A percentile compares a stretch with the other conserved stretches of the same genome.
Evolutionary conservation across 2,797 vertebrate genomes (phyloP).

Genomic region (Clarias fuscus): DNA sequence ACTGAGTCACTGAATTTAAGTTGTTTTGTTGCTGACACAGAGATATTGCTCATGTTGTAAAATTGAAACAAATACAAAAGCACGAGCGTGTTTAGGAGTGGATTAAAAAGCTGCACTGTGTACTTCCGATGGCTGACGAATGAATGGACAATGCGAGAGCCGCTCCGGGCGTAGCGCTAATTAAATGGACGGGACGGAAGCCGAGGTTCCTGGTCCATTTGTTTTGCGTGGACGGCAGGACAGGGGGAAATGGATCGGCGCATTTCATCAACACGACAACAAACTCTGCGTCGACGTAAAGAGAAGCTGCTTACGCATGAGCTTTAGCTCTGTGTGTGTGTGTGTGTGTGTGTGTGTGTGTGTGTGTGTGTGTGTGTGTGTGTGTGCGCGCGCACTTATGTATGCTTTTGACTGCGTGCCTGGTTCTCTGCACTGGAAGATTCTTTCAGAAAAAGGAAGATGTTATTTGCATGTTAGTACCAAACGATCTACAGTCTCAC

Average conservation of each 20-base stretch:
- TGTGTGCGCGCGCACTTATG: not conserved
- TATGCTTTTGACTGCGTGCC: not conserved
- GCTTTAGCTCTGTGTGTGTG: not conserved
- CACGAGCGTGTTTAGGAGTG: constrained; percentile 6
- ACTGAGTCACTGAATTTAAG: not conserved
- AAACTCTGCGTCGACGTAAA: constrained; percentile 8
- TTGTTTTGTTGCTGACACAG: not conserved
- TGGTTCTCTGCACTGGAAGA: not conserved
- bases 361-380: constrained; percentile 9
- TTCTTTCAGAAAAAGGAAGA: not conserved
- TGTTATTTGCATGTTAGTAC: not conserved
- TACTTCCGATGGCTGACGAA: constrained; percentile 44
- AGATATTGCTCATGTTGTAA: not conserved
- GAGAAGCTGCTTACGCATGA: constrained; percentile 37
- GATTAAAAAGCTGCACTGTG: constrained; percentile 44
- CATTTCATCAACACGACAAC: constrained; percentile 32
- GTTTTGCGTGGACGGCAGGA: constrained; percentile 27
- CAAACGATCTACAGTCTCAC: not conserved
- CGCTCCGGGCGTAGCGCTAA: constrained; percentile 28
- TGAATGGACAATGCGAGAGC: constrained; percentile 24
- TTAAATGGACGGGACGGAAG: constrained; percentile 47
- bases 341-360: not conserved
- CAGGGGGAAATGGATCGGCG: constrained; percentile 35
- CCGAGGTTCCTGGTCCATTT: constrained; percentile 28
- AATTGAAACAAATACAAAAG: not conserved